Percentiles rank a stretch among this genome's conserved stretches.
These are phyloP conservation scores for Triops longicaudatus DNA, from an alignment of 1,140 invertebrate genomes.

Conservation along the genomic window DNA sequence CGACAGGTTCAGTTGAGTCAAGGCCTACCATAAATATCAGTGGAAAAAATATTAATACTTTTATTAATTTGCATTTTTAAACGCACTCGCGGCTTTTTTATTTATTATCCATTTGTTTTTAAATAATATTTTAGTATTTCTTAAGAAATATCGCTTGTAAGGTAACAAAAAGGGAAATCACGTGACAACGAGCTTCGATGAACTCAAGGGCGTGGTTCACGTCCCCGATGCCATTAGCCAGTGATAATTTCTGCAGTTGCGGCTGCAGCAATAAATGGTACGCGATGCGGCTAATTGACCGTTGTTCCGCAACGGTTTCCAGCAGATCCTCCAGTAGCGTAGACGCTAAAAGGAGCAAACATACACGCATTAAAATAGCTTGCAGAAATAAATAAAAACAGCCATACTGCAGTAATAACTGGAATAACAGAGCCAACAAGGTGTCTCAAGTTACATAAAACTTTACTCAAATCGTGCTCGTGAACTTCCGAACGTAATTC, in stretches of 20 bases:
- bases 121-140: not conserved
- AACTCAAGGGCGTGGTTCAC: conserved; percentile 34
- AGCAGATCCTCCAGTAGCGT: conserved; percentile 34
- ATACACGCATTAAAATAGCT: too few relatives aligned
- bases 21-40: conserved; percentile 32
- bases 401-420: too few relatives aligned
- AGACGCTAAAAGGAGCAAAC: conserved; percentile 30
- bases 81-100: too few relatives aligned
- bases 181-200: conserved; percentile 35
- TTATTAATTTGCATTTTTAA: not conserved
- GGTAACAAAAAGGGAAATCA: conserved; percentile 28
- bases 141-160: too few relatives aligned
- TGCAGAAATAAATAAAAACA: too few relatives aligned
- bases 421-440: too few relatives aligned
- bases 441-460: too few relatives aligned
- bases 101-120: not conserved
- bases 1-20: conserved; percentile 34
- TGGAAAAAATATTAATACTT: not conserved
- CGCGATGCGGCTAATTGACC: conserved; percentile 31
- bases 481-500: too few relatives aligned
- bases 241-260: conserved; percentile 32
- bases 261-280: conserved; percentile 33
- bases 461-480: too few relatives aligned
- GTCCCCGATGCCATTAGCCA: conserved; percentile 33
- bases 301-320: conserved; percentile 30